These are phyloP conservation scores for Hydropsyche betteni DNA, from an alignment of 2,888 invertebrate genomes.

Conservation along the genomic window DNA sequence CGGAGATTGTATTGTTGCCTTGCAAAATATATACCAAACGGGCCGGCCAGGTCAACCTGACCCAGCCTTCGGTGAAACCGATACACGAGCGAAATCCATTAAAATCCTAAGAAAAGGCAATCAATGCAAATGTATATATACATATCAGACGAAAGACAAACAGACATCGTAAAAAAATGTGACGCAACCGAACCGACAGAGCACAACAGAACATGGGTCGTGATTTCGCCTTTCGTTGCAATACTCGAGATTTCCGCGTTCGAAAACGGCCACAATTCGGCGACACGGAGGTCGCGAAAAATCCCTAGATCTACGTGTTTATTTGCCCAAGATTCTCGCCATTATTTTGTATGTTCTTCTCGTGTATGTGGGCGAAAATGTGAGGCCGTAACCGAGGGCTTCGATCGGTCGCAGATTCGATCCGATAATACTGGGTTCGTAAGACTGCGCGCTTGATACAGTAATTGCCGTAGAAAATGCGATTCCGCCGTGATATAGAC, in stretches of 20 bases:
- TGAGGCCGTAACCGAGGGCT: not conserved
- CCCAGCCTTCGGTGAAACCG: not conserved
- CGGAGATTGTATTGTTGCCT: slow-evolving; percentile 15
- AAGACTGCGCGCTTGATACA: slow-evolving; percentile 8
- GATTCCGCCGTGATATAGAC: slow-evolving; percentile 29
- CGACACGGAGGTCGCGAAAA: no score
- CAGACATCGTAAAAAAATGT: slow-evolving; percentile 7
- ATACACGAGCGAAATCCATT: no score
- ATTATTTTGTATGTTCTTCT: no score
- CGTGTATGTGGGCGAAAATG: slow-evolving; percentile 9
- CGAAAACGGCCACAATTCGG: no score
- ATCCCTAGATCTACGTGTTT: no score
- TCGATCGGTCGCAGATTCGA: slow-evolving; percentile 20
- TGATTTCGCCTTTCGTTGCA: slow-evolving; percentile 16
- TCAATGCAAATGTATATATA: no score
- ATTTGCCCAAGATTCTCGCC: no score
- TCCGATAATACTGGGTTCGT: slow-evolving; percentile 19
- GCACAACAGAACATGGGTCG: not conserved
- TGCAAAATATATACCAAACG: not conserved
- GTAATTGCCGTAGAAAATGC: slow-evolving; percentile 30
- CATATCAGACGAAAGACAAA: not conserved
- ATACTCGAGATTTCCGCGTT: not conserved
- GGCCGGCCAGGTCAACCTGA: not conserved
- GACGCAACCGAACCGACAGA: not conserved
- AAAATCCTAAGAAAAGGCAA: no score